Evolutionary conservation across 2,797 vertebrate species (phyloP).

Genomic region (Pelobates cultripes): DNA sequence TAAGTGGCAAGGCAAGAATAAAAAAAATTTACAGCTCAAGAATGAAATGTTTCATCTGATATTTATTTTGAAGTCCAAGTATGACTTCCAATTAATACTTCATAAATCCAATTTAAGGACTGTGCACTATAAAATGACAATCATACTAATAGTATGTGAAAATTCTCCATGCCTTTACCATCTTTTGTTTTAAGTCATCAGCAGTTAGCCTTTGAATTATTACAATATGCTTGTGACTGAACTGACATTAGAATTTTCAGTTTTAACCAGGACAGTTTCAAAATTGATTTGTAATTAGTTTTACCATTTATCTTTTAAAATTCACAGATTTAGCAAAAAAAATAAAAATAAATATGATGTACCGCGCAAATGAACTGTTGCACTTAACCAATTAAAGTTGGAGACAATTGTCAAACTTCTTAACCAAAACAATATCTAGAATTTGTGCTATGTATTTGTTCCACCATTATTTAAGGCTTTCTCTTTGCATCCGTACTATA

Average conservation of each 20-base stretch:
- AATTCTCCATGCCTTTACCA: not conserved
- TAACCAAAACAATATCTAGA: too few species aligned
- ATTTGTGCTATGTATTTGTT: too few species aligned
- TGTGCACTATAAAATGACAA: not conserved
- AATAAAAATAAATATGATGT: too few species aligned
- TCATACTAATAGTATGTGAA: constrained; percentile 5
- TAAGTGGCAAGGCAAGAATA: not conserved
- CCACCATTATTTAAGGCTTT: too few species aligned
- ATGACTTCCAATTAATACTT: constrained; percentile 9
- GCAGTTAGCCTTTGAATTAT: constrained; percentile 6
- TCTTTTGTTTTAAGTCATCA: constrained; percentile 38
- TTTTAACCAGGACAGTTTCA: not conserved
- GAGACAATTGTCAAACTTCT: too few species aligned
- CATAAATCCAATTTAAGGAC: not conserved
- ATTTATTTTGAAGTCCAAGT: not conserved
- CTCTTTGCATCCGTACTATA: too few species aligned
- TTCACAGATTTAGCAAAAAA: too few species aligned
- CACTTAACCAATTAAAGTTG: too few species aligned
- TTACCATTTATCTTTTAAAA: not conserved
- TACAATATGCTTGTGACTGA: not conserved
- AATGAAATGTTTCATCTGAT: not conserved
- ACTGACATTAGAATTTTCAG: not conserved
- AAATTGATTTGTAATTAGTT: not conserved
- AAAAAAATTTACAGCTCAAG: not conserved
- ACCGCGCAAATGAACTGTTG: too few species aligned